Evolutionary conservation across 35 echinoderm and acorn worm species (phyloP).

Genomic region (Anneissia japonica): DNA sequence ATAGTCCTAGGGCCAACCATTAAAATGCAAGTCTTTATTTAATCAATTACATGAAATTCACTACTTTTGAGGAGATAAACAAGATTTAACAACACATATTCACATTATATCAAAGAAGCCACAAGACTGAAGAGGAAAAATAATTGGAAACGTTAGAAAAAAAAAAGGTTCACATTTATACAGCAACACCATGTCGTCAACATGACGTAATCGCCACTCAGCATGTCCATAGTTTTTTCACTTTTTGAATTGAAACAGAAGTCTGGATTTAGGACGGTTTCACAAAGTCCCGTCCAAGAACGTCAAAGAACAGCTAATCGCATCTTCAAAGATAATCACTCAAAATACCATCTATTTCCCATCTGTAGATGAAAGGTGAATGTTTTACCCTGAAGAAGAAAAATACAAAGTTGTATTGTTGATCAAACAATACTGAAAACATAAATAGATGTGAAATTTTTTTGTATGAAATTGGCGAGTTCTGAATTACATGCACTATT

Average conservation of each 20-base stretch:
- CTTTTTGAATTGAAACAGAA: not conserved
- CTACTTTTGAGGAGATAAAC: not conserved
- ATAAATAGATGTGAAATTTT: too few species aligned
- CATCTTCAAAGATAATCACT: too few species aligned
- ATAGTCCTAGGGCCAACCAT: not conserved
- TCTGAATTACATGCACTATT: too few species aligned
- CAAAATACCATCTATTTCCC: too few species aligned
- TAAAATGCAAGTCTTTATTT: constrained; percentile 2
- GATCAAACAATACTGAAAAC: too few species aligned
- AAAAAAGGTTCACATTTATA: not conserved
- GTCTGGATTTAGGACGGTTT: not conserved
- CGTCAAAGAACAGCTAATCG: not conserved
- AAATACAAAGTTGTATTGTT: too few species aligned
- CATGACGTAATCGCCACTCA: too few species aligned
- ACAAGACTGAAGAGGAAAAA: not conserved
- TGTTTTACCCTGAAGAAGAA: too few species aligned
- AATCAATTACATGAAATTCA: not conserved
- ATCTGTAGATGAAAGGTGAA: too few species aligned
- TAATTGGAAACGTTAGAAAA: not conserved
- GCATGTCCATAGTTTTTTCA: not conserved
- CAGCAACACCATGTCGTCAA: not conserved
- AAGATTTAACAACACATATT: not conserved
- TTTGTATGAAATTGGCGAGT: too few species aligned
- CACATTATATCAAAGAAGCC: constrained; percentile 1
- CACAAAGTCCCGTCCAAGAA: not conserved